These are phyloP conservation scores for Chromoteleia sp. DNA, from an alignment of 2,888 invertebrate species.

Conservation along the genomic window DNA sequence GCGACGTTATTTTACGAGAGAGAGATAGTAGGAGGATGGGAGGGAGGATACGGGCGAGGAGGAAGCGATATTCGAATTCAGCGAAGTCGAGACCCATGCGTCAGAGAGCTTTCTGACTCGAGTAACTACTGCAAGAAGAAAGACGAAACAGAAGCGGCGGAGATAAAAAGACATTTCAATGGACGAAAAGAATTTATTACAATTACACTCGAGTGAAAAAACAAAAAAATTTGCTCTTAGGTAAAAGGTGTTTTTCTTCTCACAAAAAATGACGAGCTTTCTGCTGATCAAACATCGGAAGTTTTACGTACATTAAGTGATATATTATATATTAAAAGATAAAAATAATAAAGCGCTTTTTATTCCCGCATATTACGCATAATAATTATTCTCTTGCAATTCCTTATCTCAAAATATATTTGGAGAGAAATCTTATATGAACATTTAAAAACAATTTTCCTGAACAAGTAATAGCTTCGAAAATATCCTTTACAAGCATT, in stretches of 20 bases:
- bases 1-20: conserved; percentile 68
- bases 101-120: conserved; percentile 52
- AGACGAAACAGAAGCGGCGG: conserved; percentile 46
- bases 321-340: too few species aligned
- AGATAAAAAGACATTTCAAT: conserved; percentile 57
- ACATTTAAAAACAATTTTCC: too few species aligned
- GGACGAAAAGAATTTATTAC: conserved; percentile 47
- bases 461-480: too few species aligned
- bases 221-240: conserved; percentile 5
- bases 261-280: too few species aligned
- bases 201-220: conserved; percentile 21
- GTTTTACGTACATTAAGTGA: too few species aligned
- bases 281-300: too few species aligned
- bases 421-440: too few species aligned
- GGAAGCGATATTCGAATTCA: conserved; percentile 62
- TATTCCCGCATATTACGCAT: too few species aligned
- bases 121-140: conserved; percentile 43
- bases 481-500: too few species aligned
- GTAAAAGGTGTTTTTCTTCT: conserved; percentile 30
- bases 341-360: too few species aligned
- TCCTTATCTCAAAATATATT: too few species aligned
- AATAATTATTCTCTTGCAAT: too few species aligned
- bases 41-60: conserved; percentile 3
- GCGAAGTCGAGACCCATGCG: conserved; percentile 55
- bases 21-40: neutral